Conservation (phyloP, 1,140 invertebrate species). For the Oryzaephilus surinamensis region DNA sequence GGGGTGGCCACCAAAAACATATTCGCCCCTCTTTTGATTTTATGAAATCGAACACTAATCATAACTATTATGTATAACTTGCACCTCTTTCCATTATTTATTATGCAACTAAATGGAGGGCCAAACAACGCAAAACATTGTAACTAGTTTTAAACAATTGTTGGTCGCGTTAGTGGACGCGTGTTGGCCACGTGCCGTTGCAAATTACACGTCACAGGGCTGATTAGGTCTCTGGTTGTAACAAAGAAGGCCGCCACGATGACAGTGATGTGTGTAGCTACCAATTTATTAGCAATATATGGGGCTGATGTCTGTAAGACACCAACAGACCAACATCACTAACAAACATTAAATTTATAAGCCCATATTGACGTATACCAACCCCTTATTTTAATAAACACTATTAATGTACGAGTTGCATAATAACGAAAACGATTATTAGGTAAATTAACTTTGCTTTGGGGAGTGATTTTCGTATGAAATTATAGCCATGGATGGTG, state of each 20-base stretch:
- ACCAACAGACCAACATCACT: slow-evolving; percentile 12
- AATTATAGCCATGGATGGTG: too few species aligned
- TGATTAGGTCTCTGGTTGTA: slow-evolving; percentile 29
- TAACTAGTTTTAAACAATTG: slow-evolving; percentile 31
- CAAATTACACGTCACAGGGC: slow-evolving; percentile 31
- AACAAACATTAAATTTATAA: too few species aligned
- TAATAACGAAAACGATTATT: slow-evolving; percentile 14
- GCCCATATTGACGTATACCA: too few species aligned
- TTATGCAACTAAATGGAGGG: too few species aligned
- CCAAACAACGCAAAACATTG: slow-evolving; percentile 23
- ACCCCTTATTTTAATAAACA: slow-evolving; percentile 12
- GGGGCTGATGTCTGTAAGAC: slow-evolving; percentile 16
- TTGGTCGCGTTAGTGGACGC: slow-evolving; percentile 22
- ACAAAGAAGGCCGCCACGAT: slow-evolving; percentile 29
- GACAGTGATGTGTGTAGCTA: slow-evolving; percentile 34
- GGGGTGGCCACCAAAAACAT: too few species aligned
- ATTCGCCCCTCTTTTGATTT: too few species aligned
- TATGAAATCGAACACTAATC: too few species aligned
- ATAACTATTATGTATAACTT: too few species aligned
- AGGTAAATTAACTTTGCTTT: slow-evolving; percentile 14
- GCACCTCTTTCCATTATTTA: too few species aligned
- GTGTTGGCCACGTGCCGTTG: slow-evolving; percentile 28
- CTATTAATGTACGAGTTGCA: slow-evolving; percentile 14
- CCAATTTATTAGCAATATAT: slow-evolving; percentile 33
- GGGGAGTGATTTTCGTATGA: too few species aligned